phyloP scores from a whole-genome alignment of 2,797 vertebrate species.

The Gorsachius magnificus region DNA sequence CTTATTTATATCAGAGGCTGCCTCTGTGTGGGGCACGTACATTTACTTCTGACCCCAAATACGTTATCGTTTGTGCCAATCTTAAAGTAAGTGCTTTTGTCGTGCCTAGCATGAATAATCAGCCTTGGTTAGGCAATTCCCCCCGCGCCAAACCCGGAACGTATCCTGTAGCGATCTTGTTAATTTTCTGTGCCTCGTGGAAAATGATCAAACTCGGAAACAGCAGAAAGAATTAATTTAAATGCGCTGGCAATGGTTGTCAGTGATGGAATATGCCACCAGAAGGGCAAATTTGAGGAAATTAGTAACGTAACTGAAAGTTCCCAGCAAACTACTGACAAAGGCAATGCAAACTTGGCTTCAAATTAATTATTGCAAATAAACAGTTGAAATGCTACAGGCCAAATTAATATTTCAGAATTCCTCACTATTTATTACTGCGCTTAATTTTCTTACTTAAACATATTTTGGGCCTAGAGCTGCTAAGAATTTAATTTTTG shows the following conservation, averaged over 20 bases:
- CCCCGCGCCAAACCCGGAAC: fast-evolving
- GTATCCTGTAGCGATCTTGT: background rate
- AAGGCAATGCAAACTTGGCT: conserved; percentile 25
- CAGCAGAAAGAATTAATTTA: background rate
- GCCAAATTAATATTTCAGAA: conserved; percentile 64
- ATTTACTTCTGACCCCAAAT: background rate
- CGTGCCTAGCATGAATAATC: background rate
- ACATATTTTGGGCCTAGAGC: conserved; percentile 47
- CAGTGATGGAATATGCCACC: background rate
- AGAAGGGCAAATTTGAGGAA: background rate
- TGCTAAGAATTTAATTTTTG: conserved; percentile 68
- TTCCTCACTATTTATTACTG: conserved; percentile 37
- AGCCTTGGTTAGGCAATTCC: background rate
- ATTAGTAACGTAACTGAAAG: background rate
- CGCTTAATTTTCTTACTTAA: conserved; percentile 66
- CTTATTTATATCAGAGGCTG: background rate
- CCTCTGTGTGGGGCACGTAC: fast-evolving
- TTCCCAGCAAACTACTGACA: conserved; percentile 24
- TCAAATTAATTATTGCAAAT: conserved; percentile 50
- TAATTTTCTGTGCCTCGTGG: background rate
- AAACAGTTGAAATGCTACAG: conserved; percentile 54
- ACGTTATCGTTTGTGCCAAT: fast-evolving
- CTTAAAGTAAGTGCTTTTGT: background rate
- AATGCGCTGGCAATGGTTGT: background rate
- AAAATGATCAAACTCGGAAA: background rate